Evolutionary conservation across 2,797 vertebrate species (phyloP).

Genomic region (Helostoma temminkii): DNA sequence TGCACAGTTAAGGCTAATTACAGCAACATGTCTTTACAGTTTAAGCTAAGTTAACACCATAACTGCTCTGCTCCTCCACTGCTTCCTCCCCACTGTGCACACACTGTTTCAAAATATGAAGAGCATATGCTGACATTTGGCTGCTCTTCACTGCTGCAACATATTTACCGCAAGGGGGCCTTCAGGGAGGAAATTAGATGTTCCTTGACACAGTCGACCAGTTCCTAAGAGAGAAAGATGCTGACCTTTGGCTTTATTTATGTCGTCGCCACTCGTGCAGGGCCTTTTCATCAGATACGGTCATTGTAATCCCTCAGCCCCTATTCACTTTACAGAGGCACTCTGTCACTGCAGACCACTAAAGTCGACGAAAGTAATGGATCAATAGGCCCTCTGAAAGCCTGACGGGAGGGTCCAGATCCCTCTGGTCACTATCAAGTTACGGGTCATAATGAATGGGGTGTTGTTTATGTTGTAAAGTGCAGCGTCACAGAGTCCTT

Average conservation of each 20-base stretch:
- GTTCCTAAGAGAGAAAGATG: slow-evolving; percentile 55
- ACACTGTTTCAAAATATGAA: slow-evolving; percentile 31
- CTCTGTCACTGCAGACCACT: slow-evolving; percentile 80
- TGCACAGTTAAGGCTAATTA: background rate
- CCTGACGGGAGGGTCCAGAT: slow-evolving; percentile 77
- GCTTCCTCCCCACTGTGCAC: background rate
- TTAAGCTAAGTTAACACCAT: background rate
- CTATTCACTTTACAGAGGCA: slow-evolving; percentile 84
- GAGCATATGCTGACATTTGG: slow-evolving; percentile 44
- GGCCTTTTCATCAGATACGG: slow-evolving; percentile 80
- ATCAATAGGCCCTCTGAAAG: slow-evolving; percentile 86
- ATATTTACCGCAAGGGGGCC: slow-evolving; percentile 60
- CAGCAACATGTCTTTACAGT: background rate
- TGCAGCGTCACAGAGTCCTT: slow-evolving; percentile 78
- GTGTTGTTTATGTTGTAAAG: slow-evolving; percentile 91
- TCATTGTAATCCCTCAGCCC: slow-evolving; percentile 83
- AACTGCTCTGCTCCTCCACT: background rate
- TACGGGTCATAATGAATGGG: slow-evolving; percentile 87
- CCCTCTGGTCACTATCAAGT: slow-evolving; percentile 80
- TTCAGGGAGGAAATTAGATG: slow-evolving; percentile 29
- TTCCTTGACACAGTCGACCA: slow-evolving; percentile 28
- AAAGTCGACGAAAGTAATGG: slow-evolving; percentile 84
- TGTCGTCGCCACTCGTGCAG: slow-evolving; percentile 76
- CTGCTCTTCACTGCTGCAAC: slow-evolving; percentile 20
- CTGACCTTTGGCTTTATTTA: slow-evolving; percentile 85